Evolutionary conservation across 2,797 vertebrate species (phyloP), one percentile per base, ranked within the genome.

Genomic region (Chelonia mydas): DNA sequence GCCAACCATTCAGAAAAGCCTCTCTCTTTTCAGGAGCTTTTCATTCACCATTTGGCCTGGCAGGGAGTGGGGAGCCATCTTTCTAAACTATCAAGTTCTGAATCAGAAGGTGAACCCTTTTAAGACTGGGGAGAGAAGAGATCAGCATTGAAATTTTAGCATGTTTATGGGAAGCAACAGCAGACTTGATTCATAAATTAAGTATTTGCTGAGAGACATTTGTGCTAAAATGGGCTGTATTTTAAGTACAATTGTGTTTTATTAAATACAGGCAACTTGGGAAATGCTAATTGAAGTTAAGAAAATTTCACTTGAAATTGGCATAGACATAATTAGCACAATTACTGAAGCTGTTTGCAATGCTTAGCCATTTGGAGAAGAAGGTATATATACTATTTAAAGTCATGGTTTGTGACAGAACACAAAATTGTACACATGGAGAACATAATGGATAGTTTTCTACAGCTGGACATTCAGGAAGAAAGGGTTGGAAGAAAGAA

Each of bases 171-270:
- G 25, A 90, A 96, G 86, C 31, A 84, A 74, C 1, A 54, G 28
- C 33, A 93, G 84, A 19, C 10, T 41, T 31, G 23, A 85, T 53
- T 94, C 41, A 90, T 17, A 84, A 83, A 65, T 77, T 0, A 94
- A 89, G 50, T 13, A 91, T 61, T 27, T 41, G 59, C 23, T n/a
- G 83, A 11, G 6, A 88, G 19, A 53, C 2, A 82, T 27, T 33
- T 82, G 3, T 15, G 93, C 77, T 77, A 55, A 74, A 84, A 50
- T 74, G 49, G 94, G 74, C 33, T 81, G 23, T 16, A 81, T 84
- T 92, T 92, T 80, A 86, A 72, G 23, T 95, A 90, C 1, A 53
- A 27, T 74, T 94, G 54, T 93, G 3, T 28, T 93, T 86, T 96
- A 68, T 77, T 89, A 97, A 93, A 81, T 33, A 51, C 3, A 90